These are phyloP conservation scores for Subacronicta megacephala DNA, from an alignment of 2,888 invertebrate species.

Conservation along the genomic window DNA sequence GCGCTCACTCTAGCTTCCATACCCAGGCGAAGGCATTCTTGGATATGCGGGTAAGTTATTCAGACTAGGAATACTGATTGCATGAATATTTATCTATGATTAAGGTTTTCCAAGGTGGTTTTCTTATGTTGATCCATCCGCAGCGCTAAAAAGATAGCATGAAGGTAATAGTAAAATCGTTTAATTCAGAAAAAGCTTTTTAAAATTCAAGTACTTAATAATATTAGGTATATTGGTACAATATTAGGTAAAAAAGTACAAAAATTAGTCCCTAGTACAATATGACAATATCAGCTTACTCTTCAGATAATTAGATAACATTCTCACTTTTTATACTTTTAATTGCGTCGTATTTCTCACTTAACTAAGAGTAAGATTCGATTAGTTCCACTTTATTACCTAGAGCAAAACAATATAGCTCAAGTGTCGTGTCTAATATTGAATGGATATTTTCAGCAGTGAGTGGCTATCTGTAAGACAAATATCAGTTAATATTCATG, in stretches of 20 bases:
- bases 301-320: too few relatives aligned
- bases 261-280: too few relatives aligned
- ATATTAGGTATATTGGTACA: too few relatives aligned
- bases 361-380: conserved; percentile 34
- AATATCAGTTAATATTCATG: conserved; percentile 86
- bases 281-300: too few relatives aligned
- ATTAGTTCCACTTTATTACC: conserved; percentile 52
- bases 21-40: conserved; percentile 92
- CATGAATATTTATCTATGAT: neutral
- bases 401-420: conserved; percentile 53
- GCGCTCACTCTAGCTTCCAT: conserved; percentile 87
- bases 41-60: conserved; percentile 93
- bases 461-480: conserved; percentile 75
- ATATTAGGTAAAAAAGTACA: too few relatives aligned
- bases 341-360: conserved; percentile 10
- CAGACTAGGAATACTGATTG: neutral
- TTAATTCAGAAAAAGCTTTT: too few relatives aligned
- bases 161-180: too few relatives aligned
- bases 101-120: too few relatives aligned
- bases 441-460: conserved; percentile 72
- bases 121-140: too few relatives aligned
- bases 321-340: conserved; percentile 3
- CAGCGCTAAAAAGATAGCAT: too few relatives aligned
- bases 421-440: conserved; percentile 64
- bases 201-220: too few relatives aligned